These are phyloP conservation scores for Xiphophorus couchianus DNA, from an alignment of 2,113 vertebrate species.

Conservation along the genomic window DNA sequence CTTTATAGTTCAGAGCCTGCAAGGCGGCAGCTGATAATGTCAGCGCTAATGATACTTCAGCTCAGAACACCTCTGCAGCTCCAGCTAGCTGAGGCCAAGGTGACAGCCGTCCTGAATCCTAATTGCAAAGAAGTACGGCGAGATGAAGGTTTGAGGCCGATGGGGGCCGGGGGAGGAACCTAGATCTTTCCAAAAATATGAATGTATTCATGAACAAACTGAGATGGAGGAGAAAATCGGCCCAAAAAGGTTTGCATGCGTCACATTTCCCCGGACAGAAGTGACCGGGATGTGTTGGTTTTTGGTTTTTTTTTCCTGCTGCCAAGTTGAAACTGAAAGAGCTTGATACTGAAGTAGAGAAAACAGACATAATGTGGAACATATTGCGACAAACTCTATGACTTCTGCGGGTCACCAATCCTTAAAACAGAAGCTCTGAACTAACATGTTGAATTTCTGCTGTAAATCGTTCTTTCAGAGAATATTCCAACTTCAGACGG, in stretches of 20 bases:
- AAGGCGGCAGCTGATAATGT: constrained; percentile 75
- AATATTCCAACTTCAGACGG: neutral
- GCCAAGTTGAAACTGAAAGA: constrained; percentile 40
- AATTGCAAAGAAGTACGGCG: constrained; percentile 22
- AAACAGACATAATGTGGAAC: no score
- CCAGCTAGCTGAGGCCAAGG: constrained; percentile 37
- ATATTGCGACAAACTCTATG: no score
- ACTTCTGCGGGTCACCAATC: no score
- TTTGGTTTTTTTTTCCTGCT: neutral
- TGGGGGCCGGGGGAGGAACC: neutral
- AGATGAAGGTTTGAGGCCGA: constrained; percentile 17
- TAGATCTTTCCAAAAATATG: constrained; percentile 23
- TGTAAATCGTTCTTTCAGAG: neutral
- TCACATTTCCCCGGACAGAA: constrained; percentile 35
- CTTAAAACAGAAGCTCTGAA: neutral
- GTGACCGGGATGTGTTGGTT: constrained; percentile 19
- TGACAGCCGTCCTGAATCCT: constrained; percentile 38
- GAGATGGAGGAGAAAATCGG: constrained; percentile 41
- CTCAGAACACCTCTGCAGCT: constrained; percentile 56
- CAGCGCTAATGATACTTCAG: constrained; percentile 75
- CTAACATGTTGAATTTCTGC: neutral
- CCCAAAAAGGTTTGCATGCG: constrained; percentile 25
- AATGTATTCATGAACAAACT: constrained; percentile 63
- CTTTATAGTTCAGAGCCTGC: constrained; percentile 75
- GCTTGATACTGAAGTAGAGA: no score